Evolutionary conservation across 1,140 invertebrate species (phyloP), one percentile per base, ranked within the genome.

Genomic region (Macrobrachium rosenbergii): DNA sequence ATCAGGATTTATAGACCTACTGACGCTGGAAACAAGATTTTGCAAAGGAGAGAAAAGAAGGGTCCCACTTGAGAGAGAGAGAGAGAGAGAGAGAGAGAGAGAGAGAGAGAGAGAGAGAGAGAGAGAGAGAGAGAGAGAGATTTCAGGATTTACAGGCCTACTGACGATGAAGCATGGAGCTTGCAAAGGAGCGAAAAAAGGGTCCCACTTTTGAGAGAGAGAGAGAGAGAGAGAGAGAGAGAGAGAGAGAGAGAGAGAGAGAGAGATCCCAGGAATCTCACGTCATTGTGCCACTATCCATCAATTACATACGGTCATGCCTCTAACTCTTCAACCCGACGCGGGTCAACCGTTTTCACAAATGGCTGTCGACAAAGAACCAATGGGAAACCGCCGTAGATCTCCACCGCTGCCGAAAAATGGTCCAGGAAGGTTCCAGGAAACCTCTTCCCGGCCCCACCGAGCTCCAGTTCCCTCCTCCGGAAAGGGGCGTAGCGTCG

Each of bases 71-170:
- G 21, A 75, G 21, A 28, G 72, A 75, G 72, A 75, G 72, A 75
- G 72, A 75, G 72, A 75, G 72, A 75, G 72, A n/a, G 28, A 75
- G 72, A 75, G 72, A 75, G 72, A 75, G 72, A 75, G 72, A 75
- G 72, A 75, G 72, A 75, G 72, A 75, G 72, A 75, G 72, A 75
- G 28, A 75, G n/a, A 75, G 45, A 75, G n/a, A 75, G 28, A 75
- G n/a, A 75, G n/a, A 75, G 64, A 69, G 64, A 69, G 64, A 69
- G 64, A 69, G 64, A 69, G 64, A 69, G 64, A 37, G 28, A 37
- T 37, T 37, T 1, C 16, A 21, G 21, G 63, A 64, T 5, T 64
- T 17, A 64, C 2, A 17, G 16, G 16, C 63, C 63, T 64, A 17
- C 63, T 21, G 28, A 1, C 28, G 28, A 37, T 73, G 69, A 37